Percentiles rank a stretch among this genome's conserved stretches.
phyloP scores from a whole-genome alignment of 2,113 vertebrate species.

The Himantopus leucocephalus region DNA sequence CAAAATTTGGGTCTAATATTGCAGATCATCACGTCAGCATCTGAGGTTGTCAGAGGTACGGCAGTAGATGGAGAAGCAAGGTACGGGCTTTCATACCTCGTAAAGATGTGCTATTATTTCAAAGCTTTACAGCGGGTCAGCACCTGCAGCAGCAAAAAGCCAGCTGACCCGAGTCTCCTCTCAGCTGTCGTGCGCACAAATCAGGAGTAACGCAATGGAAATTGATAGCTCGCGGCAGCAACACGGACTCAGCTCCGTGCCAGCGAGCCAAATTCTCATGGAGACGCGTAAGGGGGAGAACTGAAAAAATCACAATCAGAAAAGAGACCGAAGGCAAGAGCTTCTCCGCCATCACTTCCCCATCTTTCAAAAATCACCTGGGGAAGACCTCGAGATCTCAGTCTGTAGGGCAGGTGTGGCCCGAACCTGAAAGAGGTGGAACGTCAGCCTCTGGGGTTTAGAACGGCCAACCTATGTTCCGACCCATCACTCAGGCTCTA shows the following conservation, averaged over 20 bases:
- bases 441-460: background rate
- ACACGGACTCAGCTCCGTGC: accelerated
- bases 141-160: background rate
- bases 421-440: background rate
- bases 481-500: background rate
- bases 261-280: accelerated
- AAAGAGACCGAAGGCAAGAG: background rate
- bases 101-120: background rate
- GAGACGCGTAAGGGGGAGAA: background rate
- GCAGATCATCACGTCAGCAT: background rate
- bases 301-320: background rate
- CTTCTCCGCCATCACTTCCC: background rate
- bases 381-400: background rate
- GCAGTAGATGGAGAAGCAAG: background rate
- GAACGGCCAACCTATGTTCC: background rate
- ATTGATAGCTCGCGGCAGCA: background rate
- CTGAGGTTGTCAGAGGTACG: background rate
- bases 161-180: background rate
- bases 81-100: background rate
- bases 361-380: background rate
- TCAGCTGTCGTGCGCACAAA: background rate
- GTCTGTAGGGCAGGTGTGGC: background rate
- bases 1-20: background rate
- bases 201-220: background rate
- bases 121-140: background rate